Base-by-base conservation (phyloP, 2,888 invertebrate species). In the Caenorhabditis afra region DNA sequence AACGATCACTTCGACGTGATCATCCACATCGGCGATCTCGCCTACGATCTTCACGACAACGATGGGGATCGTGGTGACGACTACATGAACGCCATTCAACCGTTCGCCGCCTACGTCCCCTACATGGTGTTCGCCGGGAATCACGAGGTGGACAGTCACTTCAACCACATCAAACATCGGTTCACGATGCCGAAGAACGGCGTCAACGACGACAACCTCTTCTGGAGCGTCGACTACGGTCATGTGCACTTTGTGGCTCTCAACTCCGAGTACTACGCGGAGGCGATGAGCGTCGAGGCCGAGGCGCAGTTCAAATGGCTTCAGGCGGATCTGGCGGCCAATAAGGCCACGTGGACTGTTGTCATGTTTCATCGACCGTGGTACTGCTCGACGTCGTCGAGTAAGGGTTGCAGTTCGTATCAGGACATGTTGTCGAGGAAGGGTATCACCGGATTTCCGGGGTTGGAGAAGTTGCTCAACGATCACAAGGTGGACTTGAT, bases 161-260 rank as follows among this genome's bases (percentile, higher is more conserved):
- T 97, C 92, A 95, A 95, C 84, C 95, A 98, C 92, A 98, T 97
- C 91, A 94, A 94, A 85, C 93, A 94, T 67, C 93, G 97, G 20
- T 98, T 97, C 92, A 93, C 93, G 74, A 97, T 97, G 97, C 97
- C 97, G 0, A 94, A 94, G 20, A 88, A 87, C 23, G 86, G 85
- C 5, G 87, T 86, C 22, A 86, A 89, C 79, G 90, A 88, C 49
- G 89, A 90, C 77, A 89, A 88, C 68, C 86, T 77, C 55, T 77
- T 75, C 61, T 81, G 77, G 77, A 85, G 80, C 47, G 95, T 95
- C 90, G 93, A 96, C 91, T 91, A 96, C 81, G 96, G 96, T 0
- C 95, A 95, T 0, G 93, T 95, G 18, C 96, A 96, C 91, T 94
- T 98, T 87, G 93, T 98, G 65, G 94, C 94, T 29, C 93, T 98